phyloP scores from a whole-genome alignment of 2,113 vertebrate species.

The Lontra canadensis region DNA sequence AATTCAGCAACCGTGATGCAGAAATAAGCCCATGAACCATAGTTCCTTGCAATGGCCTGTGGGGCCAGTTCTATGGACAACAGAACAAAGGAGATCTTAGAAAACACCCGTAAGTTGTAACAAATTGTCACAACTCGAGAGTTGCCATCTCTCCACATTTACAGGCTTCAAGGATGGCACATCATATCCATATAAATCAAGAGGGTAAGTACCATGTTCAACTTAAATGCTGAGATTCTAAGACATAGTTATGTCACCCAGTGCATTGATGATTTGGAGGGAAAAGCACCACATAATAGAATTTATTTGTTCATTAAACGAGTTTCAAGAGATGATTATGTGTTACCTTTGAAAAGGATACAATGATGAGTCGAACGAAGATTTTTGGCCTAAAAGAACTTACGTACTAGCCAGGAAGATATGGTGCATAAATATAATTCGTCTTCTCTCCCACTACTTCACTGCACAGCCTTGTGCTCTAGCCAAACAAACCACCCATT shows the following conservation, averaged over 20 bases:
- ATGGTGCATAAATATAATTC: not conserved
- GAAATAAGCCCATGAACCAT: not conserved
- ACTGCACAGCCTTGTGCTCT: not conserved
- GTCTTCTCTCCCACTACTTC: not conserved
- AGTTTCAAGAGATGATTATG: slow-evolving; percentile 28
- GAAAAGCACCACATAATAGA: not conserved
- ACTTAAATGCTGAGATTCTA: not conserved
- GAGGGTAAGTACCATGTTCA: not conserved
- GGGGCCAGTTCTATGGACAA: not conserved
- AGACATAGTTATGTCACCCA: not conserved
- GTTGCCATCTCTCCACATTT: not conserved
- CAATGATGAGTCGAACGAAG: slow-evolving; percentile 16
- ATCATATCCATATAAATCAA: not conserved
- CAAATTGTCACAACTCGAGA: not conserved
- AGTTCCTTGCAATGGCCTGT: not conserved
- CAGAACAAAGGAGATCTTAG: not conserved
- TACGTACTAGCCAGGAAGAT: not conserved
- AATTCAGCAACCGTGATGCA: not conserved
- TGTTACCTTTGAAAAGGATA: not conserved
- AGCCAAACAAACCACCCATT: not conserved
- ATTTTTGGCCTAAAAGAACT: slow-evolving; percentile 3
- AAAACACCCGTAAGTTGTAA: not conserved
- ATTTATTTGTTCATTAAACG: slow-evolving; percentile 8
- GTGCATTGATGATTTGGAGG: not conserved
- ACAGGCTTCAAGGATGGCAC: not conserved